Conservation (phyloP, 92 coral and sea anemone genomes). For the Meandrina meandrites region DNA sequence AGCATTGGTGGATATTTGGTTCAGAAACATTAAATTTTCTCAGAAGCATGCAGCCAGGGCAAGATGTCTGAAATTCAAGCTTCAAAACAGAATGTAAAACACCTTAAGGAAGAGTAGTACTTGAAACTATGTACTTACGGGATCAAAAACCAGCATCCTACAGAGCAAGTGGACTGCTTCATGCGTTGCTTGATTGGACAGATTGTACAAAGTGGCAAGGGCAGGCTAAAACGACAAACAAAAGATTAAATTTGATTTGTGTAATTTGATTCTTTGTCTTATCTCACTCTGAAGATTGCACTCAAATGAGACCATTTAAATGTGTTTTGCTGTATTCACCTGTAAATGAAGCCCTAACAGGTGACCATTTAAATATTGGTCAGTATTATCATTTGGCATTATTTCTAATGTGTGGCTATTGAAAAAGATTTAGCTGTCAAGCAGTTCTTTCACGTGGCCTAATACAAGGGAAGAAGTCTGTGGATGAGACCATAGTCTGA, state of each 20-base stretch:
- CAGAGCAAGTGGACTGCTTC: constrained; percentile 94
- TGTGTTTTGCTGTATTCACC: not conserved
- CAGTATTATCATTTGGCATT: too few species aligned
- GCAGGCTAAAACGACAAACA: constrained; percentile 62
- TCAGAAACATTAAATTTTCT: too few species aligned
- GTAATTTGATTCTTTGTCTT: too few species aligned
- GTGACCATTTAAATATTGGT: too few species aligned
- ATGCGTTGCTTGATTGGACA: constrained; percentile 93
- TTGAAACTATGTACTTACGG: constrained; percentile 64
- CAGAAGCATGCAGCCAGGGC: too few species aligned
- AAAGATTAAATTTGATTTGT: not conserved
- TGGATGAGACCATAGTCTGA: too few species aligned
- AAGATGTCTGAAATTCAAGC: too few species aligned
- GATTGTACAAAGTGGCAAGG: constrained; percentile 81
- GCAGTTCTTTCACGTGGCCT: too few species aligned
- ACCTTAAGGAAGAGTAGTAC: not conserved
- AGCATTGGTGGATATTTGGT: too few species aligned
- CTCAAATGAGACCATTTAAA: not conserved
- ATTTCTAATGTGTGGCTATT: not conserved
- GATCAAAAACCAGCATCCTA: constrained; percentile 96
- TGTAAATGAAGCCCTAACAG: too few species aligned
- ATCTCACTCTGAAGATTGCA: not conserved
- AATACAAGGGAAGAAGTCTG: too few species aligned
- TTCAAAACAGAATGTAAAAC: too few species aligned
- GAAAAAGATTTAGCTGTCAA: not conserved